These are phyloP conservation scores for Platycnemis pennipes DNA, from an alignment of 2,888 invertebrate species.

Conservation along the genomic window DNA sequence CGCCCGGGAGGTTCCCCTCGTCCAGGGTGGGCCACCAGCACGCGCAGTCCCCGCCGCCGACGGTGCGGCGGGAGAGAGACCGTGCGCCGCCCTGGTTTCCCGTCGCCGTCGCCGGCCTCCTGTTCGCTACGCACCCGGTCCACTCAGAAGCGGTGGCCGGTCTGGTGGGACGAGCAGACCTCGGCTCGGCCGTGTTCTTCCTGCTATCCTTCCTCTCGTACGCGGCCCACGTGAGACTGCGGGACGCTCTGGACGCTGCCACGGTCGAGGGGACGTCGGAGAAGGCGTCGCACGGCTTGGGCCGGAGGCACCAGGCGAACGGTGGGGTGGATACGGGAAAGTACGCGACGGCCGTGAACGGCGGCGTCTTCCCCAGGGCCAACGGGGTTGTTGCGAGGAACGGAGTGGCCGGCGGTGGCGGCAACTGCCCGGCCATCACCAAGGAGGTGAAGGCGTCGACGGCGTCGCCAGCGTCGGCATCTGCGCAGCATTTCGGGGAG, in stretches of 20 bases:
- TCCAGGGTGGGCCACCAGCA: slow-evolving; percentile 23
- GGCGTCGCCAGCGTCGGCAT: not conserved
- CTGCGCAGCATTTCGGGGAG: slow-evolving; percentile 58
- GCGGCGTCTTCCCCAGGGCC: not conserved
- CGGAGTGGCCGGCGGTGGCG: slow-evolving; percentile 69
- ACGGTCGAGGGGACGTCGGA: slow-evolving; percentile 67
- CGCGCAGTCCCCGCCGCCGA: slow-evolving; percentile 80
- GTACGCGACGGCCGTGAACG: slow-evolving; percentile 41
- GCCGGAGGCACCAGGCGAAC: slow-evolving; percentile 61
- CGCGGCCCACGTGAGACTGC: slow-evolving; percentile 84
- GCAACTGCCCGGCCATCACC: slow-evolving; percentile 56
- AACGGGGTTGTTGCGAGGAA: slow-evolving; percentile 58
- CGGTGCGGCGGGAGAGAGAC: slow-evolving; percentile 84
- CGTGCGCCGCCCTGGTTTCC: slow-evolving; percentile 76
- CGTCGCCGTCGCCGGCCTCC: slow-evolving; percentile 86
- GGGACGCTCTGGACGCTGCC: slow-evolving; percentile 69
- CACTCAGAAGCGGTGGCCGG: slow-evolving; percentile 98
- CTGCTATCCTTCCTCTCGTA: slow-evolving; percentile 93
- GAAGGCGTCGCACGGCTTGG: slow-evolving; percentile 70
- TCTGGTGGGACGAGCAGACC: slow-evolving; percentile 96
- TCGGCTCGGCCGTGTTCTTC: slow-evolving; percentile 95
- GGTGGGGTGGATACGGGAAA: slow-evolving; percentile 63
- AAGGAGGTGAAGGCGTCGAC: slow-evolving; percentile 69
- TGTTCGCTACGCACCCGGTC: slow-evolving; percentile 97
- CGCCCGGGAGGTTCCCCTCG: slow-evolving; percentile 13